phyloP scores from a whole-genome alignment of 2,113 vertebrate species.

The Chauna torquata region DNA sequence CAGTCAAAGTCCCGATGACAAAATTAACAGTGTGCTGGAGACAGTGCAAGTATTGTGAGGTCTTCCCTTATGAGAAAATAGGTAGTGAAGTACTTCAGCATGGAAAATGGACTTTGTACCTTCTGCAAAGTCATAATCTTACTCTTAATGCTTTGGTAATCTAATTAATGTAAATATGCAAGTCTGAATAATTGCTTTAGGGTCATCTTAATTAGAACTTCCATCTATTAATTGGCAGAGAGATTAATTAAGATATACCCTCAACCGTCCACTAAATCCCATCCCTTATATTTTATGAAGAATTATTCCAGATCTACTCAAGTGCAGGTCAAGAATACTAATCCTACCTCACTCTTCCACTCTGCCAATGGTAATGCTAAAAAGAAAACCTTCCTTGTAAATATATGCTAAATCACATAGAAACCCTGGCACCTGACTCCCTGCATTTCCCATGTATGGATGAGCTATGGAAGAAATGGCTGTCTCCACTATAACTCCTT shows the following conservation, averaged over 20 bases:
- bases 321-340: constrained; percentile 13
- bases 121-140: constrained; percentile 5
- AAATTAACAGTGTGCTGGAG: background rate
- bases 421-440: background rate
- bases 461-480: background rate
- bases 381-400: background rate
- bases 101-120: background rate
- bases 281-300: background rate
- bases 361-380: background rate
- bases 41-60: background rate
- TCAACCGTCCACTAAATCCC: background rate
- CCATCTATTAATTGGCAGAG: constrained; percentile 52
- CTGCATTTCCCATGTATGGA: background rate
- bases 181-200: constrained; percentile 39
- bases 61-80: background rate
- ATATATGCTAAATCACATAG: background rate
- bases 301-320: background rate
- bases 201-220: constrained; percentile 59
- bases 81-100: background rate
- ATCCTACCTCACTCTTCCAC: background rate
- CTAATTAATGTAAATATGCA: constrained; percentile 52
- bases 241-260: constrained; percentile 61
- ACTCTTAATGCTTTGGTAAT: constrained; percentile 17
- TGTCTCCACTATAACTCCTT: background rate
- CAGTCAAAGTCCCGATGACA: background rate